Percentiles rank a stretch among this genome's conserved stretches.
Conservation (phyloP, 2,113 vertebrate species). For the Podarcis raffonei region DNA sequence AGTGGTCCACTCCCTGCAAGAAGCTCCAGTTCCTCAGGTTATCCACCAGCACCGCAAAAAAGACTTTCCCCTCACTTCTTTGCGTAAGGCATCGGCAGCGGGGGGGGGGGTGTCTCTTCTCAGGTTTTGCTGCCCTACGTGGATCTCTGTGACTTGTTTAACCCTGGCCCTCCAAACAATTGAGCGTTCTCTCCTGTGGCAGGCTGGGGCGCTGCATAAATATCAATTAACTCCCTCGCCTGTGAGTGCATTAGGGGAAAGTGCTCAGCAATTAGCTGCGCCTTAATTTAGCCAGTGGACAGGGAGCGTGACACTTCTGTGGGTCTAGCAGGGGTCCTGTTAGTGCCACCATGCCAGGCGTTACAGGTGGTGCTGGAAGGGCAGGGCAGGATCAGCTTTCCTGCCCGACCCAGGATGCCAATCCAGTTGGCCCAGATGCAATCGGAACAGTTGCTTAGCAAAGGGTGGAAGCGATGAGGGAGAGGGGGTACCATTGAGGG, state of each 20-base stretch:
- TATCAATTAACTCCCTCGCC: conserved; percentile 41
- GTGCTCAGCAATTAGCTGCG: conserved; percentile 43
- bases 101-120: background rate
- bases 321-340: background rate
- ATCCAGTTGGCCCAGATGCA: too few relatives aligned
- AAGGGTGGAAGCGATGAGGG: too few relatives aligned
- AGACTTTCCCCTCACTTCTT: too few relatives aligned
- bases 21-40: background rate
- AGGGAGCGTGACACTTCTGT: background rate
- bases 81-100: background rate
- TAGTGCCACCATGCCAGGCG: too few relatives aligned
- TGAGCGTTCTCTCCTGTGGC: fast-evolving
- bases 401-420: background rate
- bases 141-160: background rate
- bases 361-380: background rate
- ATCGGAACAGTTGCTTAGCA: too few relatives aligned
- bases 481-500: too few relatives aligned
- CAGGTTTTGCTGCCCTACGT: background rate
- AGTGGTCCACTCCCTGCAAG: too few relatives aligned
- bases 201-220: conserved; percentile 10
- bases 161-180: background rate
- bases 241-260: conserved; percentile 20
- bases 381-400: background rate
- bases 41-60: too few relatives aligned
- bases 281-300: conserved; percentile 34